Evolutionary conservation across 1,140 invertebrate species (phyloP).

Genomic region (Samia ricini): DNA sequence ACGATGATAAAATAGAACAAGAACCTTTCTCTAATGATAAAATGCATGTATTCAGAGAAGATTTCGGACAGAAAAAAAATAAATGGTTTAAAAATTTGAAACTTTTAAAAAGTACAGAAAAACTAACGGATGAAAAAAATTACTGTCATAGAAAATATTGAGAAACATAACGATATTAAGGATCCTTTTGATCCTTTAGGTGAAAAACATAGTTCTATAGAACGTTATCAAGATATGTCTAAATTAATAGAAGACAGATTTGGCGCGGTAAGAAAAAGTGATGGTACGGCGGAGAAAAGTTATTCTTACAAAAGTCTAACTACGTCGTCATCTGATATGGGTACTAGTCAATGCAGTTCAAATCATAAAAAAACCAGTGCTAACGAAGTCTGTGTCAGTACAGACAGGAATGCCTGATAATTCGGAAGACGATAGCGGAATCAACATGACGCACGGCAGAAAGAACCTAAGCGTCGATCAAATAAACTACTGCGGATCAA

Average conservation of each 20-base stretch:
- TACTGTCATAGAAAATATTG: slow-evolving; percentile 62
- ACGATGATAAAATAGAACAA: slow-evolving; percentile 56
- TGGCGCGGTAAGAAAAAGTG: slow-evolving; percentile 69
- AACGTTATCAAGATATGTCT: slow-evolving; percentile 80
- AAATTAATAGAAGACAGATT: slow-evolving; percentile 80
- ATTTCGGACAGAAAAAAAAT: slow-evolving; percentile 74
- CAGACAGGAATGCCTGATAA: slow-evolving; percentile 74
- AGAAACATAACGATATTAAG: slow-evolving; percentile 66
- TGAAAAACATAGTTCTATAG: slow-evolving; percentile 77
- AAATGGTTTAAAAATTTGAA: slow-evolving; percentile 80
- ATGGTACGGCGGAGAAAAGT: slow-evolving; percentile 71
- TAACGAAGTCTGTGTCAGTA: slow-evolving; percentile 75
- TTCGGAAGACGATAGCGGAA: slow-evolving; percentile 67
- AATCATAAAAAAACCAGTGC: slow-evolving; percentile 71
- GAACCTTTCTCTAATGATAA: slow-evolving; percentile 74
- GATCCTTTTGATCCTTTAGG: slow-evolving; percentile 73
- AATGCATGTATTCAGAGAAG: slow-evolving; percentile 79
- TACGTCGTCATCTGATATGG: slow-evolving; percentile 76
- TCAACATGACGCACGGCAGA: slow-evolving; percentile 69
- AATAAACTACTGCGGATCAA: slow-evolving; percentile 75
- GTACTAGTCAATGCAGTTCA: slow-evolving; percentile 67
- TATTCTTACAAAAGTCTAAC: slow-evolving; percentile 75
- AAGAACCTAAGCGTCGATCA: slow-evolving; percentile 75
- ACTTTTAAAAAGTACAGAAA: slow-evolving; percentile 67
- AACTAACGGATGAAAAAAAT: slow-evolving; percentile 64